These are phyloP conservation scores for Intellagama lesueurii DNA, from an alignment of 2,797 vertebrate genomes.

Conservation along the genomic window DNA sequence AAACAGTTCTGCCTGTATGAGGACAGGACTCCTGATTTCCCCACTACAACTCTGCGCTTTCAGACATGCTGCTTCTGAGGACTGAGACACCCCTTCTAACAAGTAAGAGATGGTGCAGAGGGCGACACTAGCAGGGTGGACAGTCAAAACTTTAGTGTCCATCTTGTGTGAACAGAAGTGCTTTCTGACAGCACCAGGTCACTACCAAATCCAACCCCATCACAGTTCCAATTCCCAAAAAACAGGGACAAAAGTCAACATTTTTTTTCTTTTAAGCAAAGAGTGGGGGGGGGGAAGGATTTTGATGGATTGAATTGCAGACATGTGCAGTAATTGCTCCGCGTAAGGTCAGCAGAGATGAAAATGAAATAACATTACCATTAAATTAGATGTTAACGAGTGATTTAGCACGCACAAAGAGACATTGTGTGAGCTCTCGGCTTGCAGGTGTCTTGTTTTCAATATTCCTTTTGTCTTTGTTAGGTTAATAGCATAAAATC, in stretches of 20 bases:
- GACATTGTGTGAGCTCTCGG: fast-evolving
- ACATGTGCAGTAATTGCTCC: not conserved
- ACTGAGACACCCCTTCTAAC: not conserved
- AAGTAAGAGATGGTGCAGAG: not conserved
- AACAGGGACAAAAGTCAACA: constrained; percentile 30
- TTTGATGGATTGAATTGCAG: not conserved
- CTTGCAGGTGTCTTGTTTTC: constrained; percentile 3
- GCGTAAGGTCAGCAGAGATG: not conserved
- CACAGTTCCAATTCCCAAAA: not conserved
- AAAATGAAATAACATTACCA: constrained; percentile 34
- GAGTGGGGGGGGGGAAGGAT: not conserved
- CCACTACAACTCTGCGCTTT: not conserved
- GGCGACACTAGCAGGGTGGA: not conserved
- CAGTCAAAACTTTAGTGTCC: not conserved
- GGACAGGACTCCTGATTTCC: not conserved
- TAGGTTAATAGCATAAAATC: not conserved
- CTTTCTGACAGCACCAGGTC: not conserved
- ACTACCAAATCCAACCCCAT: not conserved
- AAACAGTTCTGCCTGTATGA: not conserved
- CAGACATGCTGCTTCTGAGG: not conserved
- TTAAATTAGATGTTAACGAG: constrained; percentile 25
- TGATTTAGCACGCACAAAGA: not conserved
- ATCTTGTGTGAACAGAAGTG: not conserved
- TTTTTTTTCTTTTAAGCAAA: not conserved
- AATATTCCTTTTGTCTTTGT: not conserved